These are phyloP conservation scores for Lepas anatifera DNA, from an alignment of 2,888 invertebrate genomes.

Conservation along the genomic window DNA sequence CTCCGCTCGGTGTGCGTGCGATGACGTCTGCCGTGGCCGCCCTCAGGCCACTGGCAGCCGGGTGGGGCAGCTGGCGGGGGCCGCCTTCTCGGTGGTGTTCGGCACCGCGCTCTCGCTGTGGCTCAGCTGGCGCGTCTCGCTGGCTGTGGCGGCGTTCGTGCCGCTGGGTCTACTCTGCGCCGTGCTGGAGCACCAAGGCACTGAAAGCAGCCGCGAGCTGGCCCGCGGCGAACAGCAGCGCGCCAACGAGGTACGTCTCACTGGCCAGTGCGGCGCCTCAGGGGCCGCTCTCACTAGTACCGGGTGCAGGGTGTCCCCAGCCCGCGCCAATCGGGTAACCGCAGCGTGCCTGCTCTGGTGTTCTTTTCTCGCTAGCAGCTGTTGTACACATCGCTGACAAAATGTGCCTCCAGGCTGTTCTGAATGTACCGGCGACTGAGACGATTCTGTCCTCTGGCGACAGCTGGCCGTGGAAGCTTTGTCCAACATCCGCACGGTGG, in stretches of 20 bases:
- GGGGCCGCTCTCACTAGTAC: too few species aligned
- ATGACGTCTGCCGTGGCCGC: constrained; percentile 17
- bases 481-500: constrained; percentile 53
- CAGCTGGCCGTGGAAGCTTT: constrained; percentile 60
- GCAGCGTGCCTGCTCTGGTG: too few species aligned
- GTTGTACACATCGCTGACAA: too few species aligned
- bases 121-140: constrained; percentile 61
- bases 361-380: too few species aligned
- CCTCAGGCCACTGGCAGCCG: constrained; percentile 71
- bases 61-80: constrained; percentile 61
- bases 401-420: too few species aligned
- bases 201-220: constrained; percentile 51
- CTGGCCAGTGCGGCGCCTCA: too few species aligned
- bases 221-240: constrained; percentile 54
- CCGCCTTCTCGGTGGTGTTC: constrained; percentile 53
- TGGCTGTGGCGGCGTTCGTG: constrained; percentile 56
- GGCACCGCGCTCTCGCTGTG: constrained; percentile 52
- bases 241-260: constrained; percentile 60
- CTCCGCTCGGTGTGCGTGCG: too few species aligned
- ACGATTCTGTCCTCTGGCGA: constrained; percentile 17
- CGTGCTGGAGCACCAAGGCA: constrained; percentile 52
- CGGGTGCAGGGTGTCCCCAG: too few species aligned
- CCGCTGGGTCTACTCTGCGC: constrained; percentile 55
- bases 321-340: too few species aligned
- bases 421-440: too few species aligned